These are phyloP conservation scores for Drosophila teissieri DNA, from an alignment of 1,140 invertebrate species.

Conservation along the genomic window DNA sequence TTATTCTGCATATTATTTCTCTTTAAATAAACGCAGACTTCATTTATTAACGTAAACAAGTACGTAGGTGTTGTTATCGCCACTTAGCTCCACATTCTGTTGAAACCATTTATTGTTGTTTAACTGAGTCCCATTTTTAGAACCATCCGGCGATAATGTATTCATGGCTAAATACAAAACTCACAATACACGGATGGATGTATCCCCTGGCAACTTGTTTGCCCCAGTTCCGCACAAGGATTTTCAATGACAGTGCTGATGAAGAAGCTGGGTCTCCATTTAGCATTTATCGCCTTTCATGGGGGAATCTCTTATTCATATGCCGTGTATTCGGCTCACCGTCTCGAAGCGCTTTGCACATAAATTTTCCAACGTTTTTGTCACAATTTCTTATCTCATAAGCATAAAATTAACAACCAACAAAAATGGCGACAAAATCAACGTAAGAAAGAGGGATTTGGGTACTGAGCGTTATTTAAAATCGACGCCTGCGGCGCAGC, in stretches of 20 bases:
- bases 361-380: conserved; percentile 75
- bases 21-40: no score
- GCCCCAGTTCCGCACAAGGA: conserved; percentile 15
- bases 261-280: conserved; percentile 35
- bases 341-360: conserved; percentile 37
- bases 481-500: conserved; percentile 73
- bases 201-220: conserved; percentile 30
- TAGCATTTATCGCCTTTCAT: conserved; percentile 34
- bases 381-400: conserved; percentile 78
- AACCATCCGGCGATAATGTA: conserved; percentile 20
- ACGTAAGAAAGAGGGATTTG: conserved; percentile 32
- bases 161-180: conserved; percentile 40
- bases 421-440: conserved; percentile 77
- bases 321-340: conserved; percentile 36
- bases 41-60: no score
- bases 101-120: conserved; percentile 18
- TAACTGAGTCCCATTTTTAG: conserved; percentile 11
- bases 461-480: conserved; percentile 61
- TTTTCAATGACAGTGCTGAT: conserved; percentile 24
- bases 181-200: not conserved
- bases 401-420: conserved; percentile 80
- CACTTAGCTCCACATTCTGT: conserved; percentile 4
- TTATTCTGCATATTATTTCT: no score
- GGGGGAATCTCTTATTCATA: conserved; percentile 59
- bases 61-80: no score